phyloP scores from a whole-genome alignment of 2,113 vertebrate genomes.

The Elephas maximus region DNA sequence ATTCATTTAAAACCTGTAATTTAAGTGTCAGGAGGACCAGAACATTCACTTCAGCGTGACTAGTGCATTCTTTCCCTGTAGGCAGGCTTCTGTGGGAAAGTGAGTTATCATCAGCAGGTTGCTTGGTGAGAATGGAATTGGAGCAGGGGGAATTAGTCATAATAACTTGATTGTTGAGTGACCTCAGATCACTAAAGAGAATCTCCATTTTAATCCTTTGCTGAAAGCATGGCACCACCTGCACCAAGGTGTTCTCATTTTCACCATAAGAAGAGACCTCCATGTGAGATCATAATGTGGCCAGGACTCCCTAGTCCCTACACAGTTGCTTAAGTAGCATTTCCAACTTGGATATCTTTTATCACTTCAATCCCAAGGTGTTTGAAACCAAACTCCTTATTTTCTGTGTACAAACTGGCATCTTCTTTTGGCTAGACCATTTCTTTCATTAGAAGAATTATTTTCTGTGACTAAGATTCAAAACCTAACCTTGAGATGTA shows the following conservation, averaged over 20 bases:
- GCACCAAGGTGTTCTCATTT: background rate
- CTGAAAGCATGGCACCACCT: background rate
- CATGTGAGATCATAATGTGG: background rate
- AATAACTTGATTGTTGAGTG: slow-evolving; percentile 27
- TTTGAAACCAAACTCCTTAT: slow-evolving; percentile 6
- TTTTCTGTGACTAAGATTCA: slow-evolving; percentile 57
- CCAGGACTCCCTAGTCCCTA: background rate
- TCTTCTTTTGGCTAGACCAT: background rate
- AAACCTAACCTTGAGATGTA: slow-evolving; percentile 50
- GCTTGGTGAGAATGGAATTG: slow-evolving; percentile 22
- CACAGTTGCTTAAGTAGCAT: background rate
- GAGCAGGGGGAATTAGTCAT: slow-evolving; percentile 58
- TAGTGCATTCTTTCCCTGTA: background rate
- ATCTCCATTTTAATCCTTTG: slow-evolving; percentile 46
- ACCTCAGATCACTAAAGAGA: background rate
- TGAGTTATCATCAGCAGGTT: slow-evolving; percentile 45
- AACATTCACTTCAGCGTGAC: slow-evolving; percentile 30
- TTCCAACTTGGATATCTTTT: background rate
- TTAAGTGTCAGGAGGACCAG: slow-evolving; percentile 30
- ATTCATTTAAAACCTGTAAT: slow-evolving; percentile 27
- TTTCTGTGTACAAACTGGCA: background rate
- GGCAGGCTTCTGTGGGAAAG: slow-evolving; percentile 53
- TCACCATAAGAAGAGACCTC: background rate
- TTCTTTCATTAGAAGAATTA: slow-evolving; percentile 15
- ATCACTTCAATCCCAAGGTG: background rate